Evolutionary conservation across 2,888 invertebrate genomes (phyloP), one percentile per base, ranked within the genome.

Genomic region (Sericinus montela): DNA sequence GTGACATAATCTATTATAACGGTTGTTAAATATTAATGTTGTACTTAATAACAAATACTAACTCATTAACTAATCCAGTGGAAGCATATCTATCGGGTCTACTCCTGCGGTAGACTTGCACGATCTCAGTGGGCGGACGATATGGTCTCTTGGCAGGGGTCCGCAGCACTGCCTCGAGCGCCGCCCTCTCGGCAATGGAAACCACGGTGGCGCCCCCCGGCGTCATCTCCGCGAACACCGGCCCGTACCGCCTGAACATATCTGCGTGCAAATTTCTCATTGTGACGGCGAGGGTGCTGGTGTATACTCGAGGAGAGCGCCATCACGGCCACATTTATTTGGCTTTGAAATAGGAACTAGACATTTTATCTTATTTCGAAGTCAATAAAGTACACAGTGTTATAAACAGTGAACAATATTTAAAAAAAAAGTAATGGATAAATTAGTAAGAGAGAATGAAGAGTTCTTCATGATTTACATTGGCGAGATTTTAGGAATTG

Each of bases 41-140:
- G 19, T 8, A 25, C 11, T 11, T 11, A 32, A 10, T n/a, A 29
- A 10, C 9, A 53, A 58, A 62, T 62, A 91, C 94, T 92, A 86
- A 95, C 93, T 95, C 95, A 74, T 96, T 96, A 25, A 94, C 94
- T 43, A 97, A 90, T 58, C 97, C 96, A 16, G 93, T 91, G 56
- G 94, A 95, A 25, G 94, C 92, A 74, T 96, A 97, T 71, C 94
- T 90, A 67, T 96, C 96, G 0, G 94, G 94, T 13, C 94, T 88
- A 36, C 92, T 92, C 45, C 84, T 89, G 25, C 96, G 87, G 79
- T 96, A 96, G 62, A 92, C 89, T 40, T 93, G 92, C 16, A 95
- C 92, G 57, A 95, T 94, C 80, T 95, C 95, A 1, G 95, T 95
- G 28, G 95, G 94, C 9, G 97, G 96, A 13, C 97, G 90, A 63